phyloP scores from a whole-genome alignment of 2,113 vertebrate species.

The Ciconia stormi region DNA sequence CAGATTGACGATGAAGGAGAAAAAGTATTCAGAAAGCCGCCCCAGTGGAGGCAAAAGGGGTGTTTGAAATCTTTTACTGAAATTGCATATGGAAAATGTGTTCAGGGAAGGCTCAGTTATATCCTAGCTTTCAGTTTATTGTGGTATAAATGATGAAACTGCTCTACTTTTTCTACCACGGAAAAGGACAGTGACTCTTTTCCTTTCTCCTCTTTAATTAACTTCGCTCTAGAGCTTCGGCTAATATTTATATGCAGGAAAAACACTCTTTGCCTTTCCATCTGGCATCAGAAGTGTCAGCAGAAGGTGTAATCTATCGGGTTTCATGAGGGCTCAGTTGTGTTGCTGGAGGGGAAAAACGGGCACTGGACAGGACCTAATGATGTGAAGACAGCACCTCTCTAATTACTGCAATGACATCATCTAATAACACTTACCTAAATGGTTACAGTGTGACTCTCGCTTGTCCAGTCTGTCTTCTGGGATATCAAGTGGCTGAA shows the following conservation, averaged over 20 bases:
- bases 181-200: slow-evolving; percentile 21
- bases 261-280: slow-evolving; percentile 59
- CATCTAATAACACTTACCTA: slow-evolving; percentile 68
- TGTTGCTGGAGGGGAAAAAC: not conserved
- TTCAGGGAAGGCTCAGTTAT: slow-evolving; percentile 11
- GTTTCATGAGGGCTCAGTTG: slow-evolving; percentile 53
- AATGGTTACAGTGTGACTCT: slow-evolving; percentile 73
- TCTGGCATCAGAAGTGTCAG: slow-evolving; percentile 64
- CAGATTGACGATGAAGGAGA: slow-evolving; percentile 32
- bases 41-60: not conserved
- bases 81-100: not conserved
- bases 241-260: slow-evolving; percentile 47
- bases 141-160: slow-evolving; percentile 30
- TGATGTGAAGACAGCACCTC: not conserved
- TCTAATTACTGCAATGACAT: slow-evolving; percentile 19
- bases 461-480: slow-evolving; percentile 80
- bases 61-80: slow-evolving; percentile 56
- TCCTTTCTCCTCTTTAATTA: slow-evolving; percentile 3
- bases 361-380: not conserved
- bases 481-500: slow-evolving; percentile 79
- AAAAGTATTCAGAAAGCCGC: slow-evolving; percentile 55
- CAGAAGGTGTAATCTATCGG: slow-evolving; percentile 64
- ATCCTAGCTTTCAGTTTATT: slow-evolving; percentile 1
- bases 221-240: not conserved
- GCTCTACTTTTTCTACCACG: not conserved